Evolutionary conservation across 2,113 vertebrate genomes (phyloP), one percentile per base, ranked within the genome.

Genomic region (Ailurus styani): DNA sequence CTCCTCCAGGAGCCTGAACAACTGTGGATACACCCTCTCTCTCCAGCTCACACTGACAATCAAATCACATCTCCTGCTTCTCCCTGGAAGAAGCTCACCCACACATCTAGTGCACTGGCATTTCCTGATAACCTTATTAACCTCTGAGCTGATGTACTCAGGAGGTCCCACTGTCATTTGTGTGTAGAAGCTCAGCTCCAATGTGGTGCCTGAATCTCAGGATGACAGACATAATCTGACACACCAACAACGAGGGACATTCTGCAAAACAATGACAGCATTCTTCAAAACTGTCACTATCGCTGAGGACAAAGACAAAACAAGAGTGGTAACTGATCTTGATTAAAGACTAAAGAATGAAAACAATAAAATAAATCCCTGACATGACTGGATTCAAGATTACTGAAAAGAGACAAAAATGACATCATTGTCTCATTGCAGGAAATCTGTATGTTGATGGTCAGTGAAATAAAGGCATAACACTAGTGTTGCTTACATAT

Each of bases 231-330:
- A 52, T 17, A 34, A 21, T 9, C 27, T 1, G 14, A 78, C 17
- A 78, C 10, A 31, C 29, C 5, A 0, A 78, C 2, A 4, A 3
- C 0, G 3, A 54, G 34, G 34, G 34, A 23, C 34, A 54, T n/a
- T 81, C 50, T 81, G 77, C 20, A 81, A 81, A n/a, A 81, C 20
- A 54, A 23, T 2, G 12, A 20, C 10, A 37, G 20, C 34, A 11
- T 3, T 25, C 20, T 2, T 21, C 31, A 81, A 25, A 14, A 78
- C 15, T 78, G 47, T 34, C 75, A 34, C 45, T 34, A 52, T 2
- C 5, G n/a, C 75, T 34, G 75, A 78, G 47, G 47, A 52, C 75
- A 78, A 52, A 78, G 64, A 40, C 0, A 40, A 37, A 0, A 2
- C 10, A 37, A 31, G 2, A 78, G 17, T 6, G 17, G 75, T 29